Evolutionary conservation across 2,888 invertebrate species (phyloP).

Genomic region (Cosmia trapezina): DNA sequence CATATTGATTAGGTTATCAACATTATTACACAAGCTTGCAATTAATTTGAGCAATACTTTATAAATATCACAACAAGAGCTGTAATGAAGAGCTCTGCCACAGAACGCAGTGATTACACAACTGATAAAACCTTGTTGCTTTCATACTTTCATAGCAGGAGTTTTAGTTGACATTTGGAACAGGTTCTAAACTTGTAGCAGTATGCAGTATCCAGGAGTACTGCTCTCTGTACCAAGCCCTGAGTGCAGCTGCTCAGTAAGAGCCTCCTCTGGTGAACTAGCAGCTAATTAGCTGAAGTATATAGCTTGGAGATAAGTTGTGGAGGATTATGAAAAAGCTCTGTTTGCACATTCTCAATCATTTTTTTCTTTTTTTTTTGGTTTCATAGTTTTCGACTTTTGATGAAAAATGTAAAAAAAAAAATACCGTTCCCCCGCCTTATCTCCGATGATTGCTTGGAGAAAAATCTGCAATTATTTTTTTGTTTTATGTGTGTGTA

Average conservation of each 20-base stretch:
- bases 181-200: neutral
- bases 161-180: neutral
- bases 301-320: neutral
- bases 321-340: too few species aligned
- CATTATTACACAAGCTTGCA: conserved; percentile 3
- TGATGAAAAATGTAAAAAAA: too few species aligned
- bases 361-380: too few species aligned
- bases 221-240: neutral
- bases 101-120: neutral
- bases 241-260: neutral
- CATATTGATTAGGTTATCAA: conserved; percentile 29
- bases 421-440: too few species aligned
- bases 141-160: neutral
- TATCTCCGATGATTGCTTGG: too few species aligned
- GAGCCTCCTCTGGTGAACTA: neutral
- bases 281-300: neutral
- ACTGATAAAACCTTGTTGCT: conserved; percentile 5
- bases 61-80: conserved; percentile 13
- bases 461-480: too few species aligned
- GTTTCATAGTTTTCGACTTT: too few species aligned
- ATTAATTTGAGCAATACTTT: conserved; percentile 9
- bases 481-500: too few species aligned
- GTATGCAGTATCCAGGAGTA: neutral
- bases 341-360: too few species aligned
- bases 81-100: conserved; percentile 4